Evolutionary conservation across 2,797 vertebrate genomes (phyloP).

Genomic region (Nyctibius grandis): DNA sequence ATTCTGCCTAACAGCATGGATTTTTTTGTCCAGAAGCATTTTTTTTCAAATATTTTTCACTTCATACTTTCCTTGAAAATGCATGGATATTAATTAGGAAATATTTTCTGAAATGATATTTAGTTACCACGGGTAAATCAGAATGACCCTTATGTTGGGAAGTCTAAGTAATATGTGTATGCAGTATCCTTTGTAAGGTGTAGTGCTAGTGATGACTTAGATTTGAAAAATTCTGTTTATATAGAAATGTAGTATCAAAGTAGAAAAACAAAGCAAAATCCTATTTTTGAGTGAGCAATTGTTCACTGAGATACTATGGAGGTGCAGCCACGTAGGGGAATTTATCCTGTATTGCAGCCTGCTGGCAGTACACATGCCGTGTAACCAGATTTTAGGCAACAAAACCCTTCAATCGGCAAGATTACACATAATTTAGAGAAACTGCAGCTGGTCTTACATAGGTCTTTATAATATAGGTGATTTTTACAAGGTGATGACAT

Average conservation of each 20-base stretch:
- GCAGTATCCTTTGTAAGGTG: background rate
- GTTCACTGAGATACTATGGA: background rate
- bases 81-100: background rate
- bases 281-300: background rate
- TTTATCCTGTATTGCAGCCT: background rate
- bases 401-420: background rate
- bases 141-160: background rate
- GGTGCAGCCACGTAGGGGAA: background rate
- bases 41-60: background rate
- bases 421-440: background rate
- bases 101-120: background rate
- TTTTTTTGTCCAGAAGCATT: background rate
- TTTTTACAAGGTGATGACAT: conserved; percentile 27
- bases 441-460: background rate
- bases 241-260: background rate
- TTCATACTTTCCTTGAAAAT: background rate
- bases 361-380: background rate
- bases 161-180: background rate
- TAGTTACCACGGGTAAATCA: background rate
- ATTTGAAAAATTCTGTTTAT: background rate
- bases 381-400: background rate
- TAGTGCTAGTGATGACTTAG: background rate
- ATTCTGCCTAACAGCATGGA: background rate
- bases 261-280: background rate
- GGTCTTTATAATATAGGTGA: background rate